Evolutionary conservation across 2,113 vertebrate species (phyloP).

Genomic region (Rousettus leschenaultii): DNA sequence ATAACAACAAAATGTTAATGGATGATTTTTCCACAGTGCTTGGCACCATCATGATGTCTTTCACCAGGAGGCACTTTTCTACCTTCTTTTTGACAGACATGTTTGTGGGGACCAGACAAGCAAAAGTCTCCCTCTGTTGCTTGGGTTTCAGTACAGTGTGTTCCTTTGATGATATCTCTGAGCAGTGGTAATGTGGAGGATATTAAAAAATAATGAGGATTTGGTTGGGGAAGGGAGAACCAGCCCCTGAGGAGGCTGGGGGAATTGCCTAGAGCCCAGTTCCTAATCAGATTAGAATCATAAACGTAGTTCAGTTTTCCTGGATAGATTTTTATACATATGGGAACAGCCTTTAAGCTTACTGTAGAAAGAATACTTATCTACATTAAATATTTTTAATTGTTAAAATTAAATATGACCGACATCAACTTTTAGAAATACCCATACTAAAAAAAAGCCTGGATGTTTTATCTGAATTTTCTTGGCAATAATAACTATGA

Average conservation of each 20-base stretch:
- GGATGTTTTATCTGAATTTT: background rate
- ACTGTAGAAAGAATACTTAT: background rate
- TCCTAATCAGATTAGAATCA: constrained; percentile 65
- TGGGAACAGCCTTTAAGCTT: background rate
- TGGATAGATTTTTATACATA: constrained; percentile 1
- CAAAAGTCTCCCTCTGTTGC: constrained; percentile 54
- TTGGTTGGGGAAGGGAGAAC: constrained; percentile 51
- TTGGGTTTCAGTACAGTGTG: constrained; percentile 65
- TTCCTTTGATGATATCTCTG: constrained; percentile 72
- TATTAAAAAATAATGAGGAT: constrained; percentile 76
- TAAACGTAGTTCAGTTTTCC: constrained; percentile 41
- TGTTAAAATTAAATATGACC: background rate
- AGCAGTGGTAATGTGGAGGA: constrained; percentile 56
- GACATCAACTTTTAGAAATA: constrained; percentile 32
- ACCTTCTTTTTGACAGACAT: constrained; percentile 55
- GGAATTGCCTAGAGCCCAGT: constrained; percentile 12
- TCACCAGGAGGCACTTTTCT: constrained; percentile 57
- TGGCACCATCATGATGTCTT: constrained; percentile 47
- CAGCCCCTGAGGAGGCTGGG: constrained; percentile 39
- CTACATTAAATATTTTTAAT: constrained; percentile 5
- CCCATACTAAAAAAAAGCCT: background rate
- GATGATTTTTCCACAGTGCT: constrained; percentile 24
- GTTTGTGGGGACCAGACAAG: constrained; percentile 52
- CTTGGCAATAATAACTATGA: background rate
- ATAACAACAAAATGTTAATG: constrained; percentile 28